phyloP scores from a whole-genome alignment of 2,113 vertebrate species.

The Ceyx melanurus region DNA sequence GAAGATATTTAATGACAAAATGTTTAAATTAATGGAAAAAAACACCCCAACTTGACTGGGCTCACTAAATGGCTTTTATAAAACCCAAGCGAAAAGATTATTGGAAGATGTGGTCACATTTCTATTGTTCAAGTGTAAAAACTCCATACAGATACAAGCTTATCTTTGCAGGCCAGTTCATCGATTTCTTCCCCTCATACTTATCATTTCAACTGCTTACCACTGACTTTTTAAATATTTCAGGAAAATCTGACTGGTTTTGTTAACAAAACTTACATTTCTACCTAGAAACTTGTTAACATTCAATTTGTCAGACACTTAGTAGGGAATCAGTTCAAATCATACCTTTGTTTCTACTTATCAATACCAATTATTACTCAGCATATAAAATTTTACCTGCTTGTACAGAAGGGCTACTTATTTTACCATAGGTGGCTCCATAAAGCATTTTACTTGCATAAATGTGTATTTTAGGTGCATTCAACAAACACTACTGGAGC shows the following conservation, averaged over 20 bases:
- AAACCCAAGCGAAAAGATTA: not conserved
- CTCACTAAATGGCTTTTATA: not conserved
- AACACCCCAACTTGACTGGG: not conserved
- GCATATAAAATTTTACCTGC: not conserved
- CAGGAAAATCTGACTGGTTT: not conserved
- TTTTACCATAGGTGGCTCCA: not conserved
- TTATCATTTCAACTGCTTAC: not conserved
- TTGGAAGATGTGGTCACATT: not conserved
- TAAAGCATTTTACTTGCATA: not conserved
- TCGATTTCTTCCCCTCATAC: not conserved
- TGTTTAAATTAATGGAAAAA: not conserved
- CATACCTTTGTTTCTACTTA: fast-evolving
- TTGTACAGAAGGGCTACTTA: not conserved
- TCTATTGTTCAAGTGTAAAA: not conserved
- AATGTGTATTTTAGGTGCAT: not conserved
- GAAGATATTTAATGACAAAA: not conserved
- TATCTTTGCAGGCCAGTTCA: not conserved
- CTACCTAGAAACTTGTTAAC: not conserved
- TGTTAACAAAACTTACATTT: not conserved
- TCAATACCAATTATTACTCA: not conserved
- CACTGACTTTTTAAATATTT: not conserved
- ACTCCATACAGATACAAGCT: not conserved
- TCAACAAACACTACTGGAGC: not conserved
- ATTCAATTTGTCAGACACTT: too few relatives aligned
- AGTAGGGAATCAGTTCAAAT: not conserved